A percentile compares a stretch with the other conserved stretches of the same genome.
phyloP scores from a whole-genome alignment of 2,888 invertebrate species.

The Tetragnatha montana region DNA sequence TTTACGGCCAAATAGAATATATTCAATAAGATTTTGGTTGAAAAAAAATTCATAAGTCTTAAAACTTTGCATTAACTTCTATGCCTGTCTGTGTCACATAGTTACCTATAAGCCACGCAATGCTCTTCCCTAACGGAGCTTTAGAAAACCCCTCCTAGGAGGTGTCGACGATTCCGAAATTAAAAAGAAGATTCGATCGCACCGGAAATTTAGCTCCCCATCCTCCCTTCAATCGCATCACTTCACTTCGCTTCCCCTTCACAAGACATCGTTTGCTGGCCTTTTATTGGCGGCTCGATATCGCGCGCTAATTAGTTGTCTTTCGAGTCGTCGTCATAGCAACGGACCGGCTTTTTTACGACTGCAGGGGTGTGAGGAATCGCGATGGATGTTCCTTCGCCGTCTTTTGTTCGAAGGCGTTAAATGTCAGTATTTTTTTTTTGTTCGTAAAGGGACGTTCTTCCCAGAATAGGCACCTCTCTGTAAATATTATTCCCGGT shows the following conservation, averaged over 20 bases:
- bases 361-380: background rate
- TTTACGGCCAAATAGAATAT: too few relatives aligned
- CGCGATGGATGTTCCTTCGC: background rate
- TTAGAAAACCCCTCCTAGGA: background rate
- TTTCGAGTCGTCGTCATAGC: slow-evolving; percentile 52
- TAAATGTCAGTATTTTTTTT: background rate
- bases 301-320: slow-evolving; percentile 59
- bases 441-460: background rate
- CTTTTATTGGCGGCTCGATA: slow-evolving; percentile 33
- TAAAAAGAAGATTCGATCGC: background rate
- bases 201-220: slow-evolving; percentile 15
- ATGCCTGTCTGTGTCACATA: too few relatives aligned
- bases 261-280: slow-evolving; percentile 14
- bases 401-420: background rate
- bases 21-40: too few relatives aligned
- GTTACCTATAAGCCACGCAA: too few relatives aligned
- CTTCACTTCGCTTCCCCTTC: background rate
- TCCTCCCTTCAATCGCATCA: background rate
- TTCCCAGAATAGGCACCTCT: background rate
- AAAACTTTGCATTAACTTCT: too few relatives aligned
- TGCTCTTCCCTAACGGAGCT: too few relatives aligned
- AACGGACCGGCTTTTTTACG: background rate
- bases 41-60: too few relatives aligned
- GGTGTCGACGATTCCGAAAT: background rate
- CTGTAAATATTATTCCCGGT: background rate